Conservation (phyloP, 1,140 invertebrate genomes). For the Ridgeia piscesae region DNA sequence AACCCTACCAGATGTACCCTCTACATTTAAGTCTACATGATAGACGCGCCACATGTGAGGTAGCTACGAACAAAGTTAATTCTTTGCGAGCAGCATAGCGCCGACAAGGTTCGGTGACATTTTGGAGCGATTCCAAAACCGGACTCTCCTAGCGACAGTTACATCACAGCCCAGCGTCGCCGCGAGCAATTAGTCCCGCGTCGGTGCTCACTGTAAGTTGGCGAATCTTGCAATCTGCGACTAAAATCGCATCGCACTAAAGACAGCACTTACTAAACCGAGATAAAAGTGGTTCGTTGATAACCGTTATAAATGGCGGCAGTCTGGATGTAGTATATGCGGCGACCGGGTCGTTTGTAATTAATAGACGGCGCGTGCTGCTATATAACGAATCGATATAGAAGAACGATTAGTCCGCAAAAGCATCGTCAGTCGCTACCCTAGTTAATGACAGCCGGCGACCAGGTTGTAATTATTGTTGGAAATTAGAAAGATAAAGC, state of each 20-base stretch:
- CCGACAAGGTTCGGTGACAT: not conserved
- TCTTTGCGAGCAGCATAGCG: not conserved
- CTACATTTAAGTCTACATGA: no score
- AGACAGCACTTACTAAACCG: not conserved
- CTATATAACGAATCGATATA: not conserved
- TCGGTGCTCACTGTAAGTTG: not conserved
- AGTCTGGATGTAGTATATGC: not conserved
- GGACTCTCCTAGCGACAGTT: not conserved
- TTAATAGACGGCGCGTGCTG: not conserved
- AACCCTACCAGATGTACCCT: no score
- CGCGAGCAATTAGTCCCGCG: not conserved
- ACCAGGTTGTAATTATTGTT: not conserved
- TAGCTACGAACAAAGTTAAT: not conserved
- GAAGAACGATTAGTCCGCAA: not conserved
- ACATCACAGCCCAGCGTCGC: not conserved
- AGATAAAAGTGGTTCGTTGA: not conserved
- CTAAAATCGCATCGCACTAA: not conserved
- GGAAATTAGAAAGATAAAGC: not conserved
- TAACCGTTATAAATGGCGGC: not conserved
- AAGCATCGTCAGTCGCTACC: not conserved
- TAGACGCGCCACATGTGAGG: not conserved
- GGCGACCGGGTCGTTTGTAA: not conserved
- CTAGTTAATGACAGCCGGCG: not conserved
- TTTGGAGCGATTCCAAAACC: not conserved
- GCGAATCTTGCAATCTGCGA: not conserved